Percentiles rank a stretch among this genome's conserved stretches.
These are phyloP conservation scores for Ormyrus nitidulus DNA, from an alignment of 2,888 invertebrate species.

Conservation along the genomic window DNA sequence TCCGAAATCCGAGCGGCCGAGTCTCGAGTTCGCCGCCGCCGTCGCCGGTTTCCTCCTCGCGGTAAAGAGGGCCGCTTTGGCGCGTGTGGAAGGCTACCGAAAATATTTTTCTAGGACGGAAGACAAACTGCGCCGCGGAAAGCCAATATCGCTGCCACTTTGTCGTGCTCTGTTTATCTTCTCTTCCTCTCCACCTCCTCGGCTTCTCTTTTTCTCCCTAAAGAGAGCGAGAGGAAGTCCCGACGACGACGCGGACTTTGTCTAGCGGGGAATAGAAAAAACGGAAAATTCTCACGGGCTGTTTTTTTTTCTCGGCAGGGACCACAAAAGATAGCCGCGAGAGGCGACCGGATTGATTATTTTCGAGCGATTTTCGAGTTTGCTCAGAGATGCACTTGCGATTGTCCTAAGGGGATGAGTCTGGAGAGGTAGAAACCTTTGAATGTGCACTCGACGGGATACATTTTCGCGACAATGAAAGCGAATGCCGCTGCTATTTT, in stretches of 20 bases:
- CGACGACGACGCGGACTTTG: background rate
- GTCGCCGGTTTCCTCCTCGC: background rate
- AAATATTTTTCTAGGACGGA: conserved; percentile 48
- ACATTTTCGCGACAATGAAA: too few relatives aligned
- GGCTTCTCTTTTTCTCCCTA: background rate
- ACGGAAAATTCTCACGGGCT: conserved; percentile 41
- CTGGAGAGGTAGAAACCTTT: too few relatives aligned
- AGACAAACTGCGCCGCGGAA: conserved; percentile 28
- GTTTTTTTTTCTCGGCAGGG: background rate
- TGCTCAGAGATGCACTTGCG: too few relatives aligned
- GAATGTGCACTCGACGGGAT: too few relatives aligned
- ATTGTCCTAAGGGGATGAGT: too few relatives aligned
- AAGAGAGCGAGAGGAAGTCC: conserved; percentile 12
- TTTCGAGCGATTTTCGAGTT: conserved; percentile 1
- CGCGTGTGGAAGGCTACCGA: conserved; percentile 6
- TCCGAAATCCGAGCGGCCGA: too few relatives aligned
- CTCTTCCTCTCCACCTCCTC: background rate
- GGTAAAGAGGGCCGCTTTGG: too few relatives aligned
- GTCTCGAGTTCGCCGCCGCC: background rate
- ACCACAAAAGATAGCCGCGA: background rate
- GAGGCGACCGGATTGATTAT: background rate
- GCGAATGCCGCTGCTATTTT: too few relatives aligned
- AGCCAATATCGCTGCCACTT: conserved; percentile 2
- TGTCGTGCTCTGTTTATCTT: conserved; percentile 11
- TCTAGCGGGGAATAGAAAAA: conserved; percentile 19